These are phyloP conservation scores for Diglossa cyanea DNA, from an alignment of 2,797 vertebrate genomes.

Conservation along the genomic window DNA sequence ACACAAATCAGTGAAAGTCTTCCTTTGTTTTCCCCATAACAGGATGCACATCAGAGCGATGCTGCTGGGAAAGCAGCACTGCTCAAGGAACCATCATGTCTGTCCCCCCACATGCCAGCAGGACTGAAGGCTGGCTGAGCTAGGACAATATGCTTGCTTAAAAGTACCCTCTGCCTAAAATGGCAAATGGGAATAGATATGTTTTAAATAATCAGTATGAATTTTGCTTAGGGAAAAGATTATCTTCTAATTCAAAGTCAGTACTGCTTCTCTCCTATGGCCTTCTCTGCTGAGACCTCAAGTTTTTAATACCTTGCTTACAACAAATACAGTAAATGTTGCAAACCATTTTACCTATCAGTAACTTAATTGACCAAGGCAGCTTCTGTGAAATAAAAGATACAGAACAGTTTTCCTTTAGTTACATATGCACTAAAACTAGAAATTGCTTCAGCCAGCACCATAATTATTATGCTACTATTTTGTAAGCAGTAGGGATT, in stretches of 20 bases:
- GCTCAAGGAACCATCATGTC: neutral
- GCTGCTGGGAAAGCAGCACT: neutral
- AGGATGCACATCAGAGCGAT: fast-evolving
- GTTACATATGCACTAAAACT: neutral
- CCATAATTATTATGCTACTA: neutral
- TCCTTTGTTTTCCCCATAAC: neutral
- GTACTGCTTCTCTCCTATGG: neutral
- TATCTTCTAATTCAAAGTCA: neutral
- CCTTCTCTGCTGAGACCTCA: neutral
- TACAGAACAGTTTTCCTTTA: neutral
- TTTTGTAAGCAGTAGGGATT: neutral
- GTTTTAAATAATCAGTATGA: neutral
- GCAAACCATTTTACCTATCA: neutral
- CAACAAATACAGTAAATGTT: fast-evolving
- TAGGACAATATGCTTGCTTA: neutral
- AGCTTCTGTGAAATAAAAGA: neutral
- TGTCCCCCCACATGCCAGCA: neutral
- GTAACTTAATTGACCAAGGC: neutral
- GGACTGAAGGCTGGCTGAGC: neutral
- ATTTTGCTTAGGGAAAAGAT: neutral
- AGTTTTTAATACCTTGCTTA: neutral
- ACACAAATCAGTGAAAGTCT: neutral
- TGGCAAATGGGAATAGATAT: neutral
- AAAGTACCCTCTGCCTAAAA: neutral
- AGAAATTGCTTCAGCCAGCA: neutral